Base-by-base conservation (phyloP, 2,113 vertebrate species). In the Aptenodytes patagonicus region DNA sequence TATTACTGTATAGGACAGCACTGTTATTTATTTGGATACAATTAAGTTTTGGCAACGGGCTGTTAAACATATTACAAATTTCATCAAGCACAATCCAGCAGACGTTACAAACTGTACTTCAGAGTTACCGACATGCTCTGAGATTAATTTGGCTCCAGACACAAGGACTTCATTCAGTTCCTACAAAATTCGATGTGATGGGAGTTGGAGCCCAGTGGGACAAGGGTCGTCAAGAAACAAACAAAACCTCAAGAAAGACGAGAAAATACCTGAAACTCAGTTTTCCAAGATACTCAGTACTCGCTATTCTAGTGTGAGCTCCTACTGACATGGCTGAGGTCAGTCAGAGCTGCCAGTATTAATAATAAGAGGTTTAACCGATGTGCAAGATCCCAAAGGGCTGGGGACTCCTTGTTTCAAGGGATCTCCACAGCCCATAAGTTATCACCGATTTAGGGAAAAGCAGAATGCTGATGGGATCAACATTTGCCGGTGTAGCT, bases 11-110 rank as follows among this genome's bases (percentile, higher is more conserved):
- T 36, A 83, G 93, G 52, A 72, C 86, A 91, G 85, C 75, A 76
- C 57, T 91, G 71, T 83, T 90, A 82, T 95, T 96, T 97, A 82
- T 97, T 91, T 82, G 71, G 92, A 83, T 92, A 88, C 95, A 95
- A 92, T 91, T 89, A 94, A 79, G 34, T 79, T 83, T 75, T 73
- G 84, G 87, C 79, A 90, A 92, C 96, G 85, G 71, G 64, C 87
- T 64, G 69, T 65, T 72, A 94, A 90, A 93, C 34, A 81, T 66
- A 40, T 89, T 65, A 93, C 71, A 83, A 29, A 91, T 94, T 73
- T 77, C 15, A 6, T 92, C 83, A 77, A 80, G 54, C 71, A 68
- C 83, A 90, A 65, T 38, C 52, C 95, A 93, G 42, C 40, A 49
- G 60, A 85, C 7, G 0, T 47, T 65, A 58, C 55, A 82, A 87